These are phyloP conservation scores for Phalacrocorax pelagicus DNA, from an alignment of 2,113 vertebrate species.

Conservation along the genomic window DNA sequence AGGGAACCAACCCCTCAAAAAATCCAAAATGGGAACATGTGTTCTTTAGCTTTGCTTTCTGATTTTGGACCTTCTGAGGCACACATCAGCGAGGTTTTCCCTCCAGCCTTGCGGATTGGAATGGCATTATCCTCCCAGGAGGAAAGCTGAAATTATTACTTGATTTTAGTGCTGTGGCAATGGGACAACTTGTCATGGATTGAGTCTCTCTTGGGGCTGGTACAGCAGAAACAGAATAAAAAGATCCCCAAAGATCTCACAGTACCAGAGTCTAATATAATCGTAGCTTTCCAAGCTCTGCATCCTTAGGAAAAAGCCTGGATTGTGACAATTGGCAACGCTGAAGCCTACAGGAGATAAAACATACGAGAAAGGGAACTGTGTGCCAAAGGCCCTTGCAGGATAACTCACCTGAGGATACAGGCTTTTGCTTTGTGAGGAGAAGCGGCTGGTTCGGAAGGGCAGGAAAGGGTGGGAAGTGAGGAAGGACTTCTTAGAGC, in stretches of 20 bases:
- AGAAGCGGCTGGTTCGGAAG: not conserved
- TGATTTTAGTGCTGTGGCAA: not conserved
- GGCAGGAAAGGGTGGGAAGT: not conserved
- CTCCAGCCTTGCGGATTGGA: not conserved
- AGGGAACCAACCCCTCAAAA: not conserved
- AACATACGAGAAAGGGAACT: not conserved
- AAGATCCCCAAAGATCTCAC: not conserved
- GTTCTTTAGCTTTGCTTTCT: not conserved
- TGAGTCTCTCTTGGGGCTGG: constrained; percentile 19
- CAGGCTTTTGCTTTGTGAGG: not conserved
- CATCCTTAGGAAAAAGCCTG: not conserved
- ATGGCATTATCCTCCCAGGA: not conserved
- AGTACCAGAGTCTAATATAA: not conserved
- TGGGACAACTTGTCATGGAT: constrained; percentile 14
- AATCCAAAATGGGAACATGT: not conserved
- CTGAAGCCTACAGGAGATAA: not conserved
- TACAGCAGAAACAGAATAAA: constrained; percentile 29
- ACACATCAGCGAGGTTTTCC: not conserved
- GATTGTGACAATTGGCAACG: not conserved
- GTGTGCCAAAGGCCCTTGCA: not conserved
- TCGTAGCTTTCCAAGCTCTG: not conserved
- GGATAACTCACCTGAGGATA: not conserved
- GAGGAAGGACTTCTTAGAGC: not conserved
- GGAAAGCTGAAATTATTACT: not conserved
- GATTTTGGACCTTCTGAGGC: not conserved